Base-by-base conservation (phyloP, 1,140 invertebrate species). In the Procambarus virginalis region DNA sequence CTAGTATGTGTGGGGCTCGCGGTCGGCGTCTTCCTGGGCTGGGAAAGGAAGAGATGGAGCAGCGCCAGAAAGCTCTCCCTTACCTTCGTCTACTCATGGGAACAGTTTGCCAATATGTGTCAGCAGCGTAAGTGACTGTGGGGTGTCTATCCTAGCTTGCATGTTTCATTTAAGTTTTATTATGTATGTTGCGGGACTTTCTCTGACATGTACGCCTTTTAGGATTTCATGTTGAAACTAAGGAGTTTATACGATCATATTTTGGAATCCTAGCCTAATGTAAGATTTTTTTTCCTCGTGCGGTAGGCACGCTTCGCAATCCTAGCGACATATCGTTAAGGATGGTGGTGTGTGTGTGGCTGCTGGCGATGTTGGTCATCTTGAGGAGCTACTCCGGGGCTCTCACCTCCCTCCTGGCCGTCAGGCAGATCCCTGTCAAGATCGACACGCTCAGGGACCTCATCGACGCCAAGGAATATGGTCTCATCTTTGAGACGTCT, bases 361-460 rank as follows among this genome's bases (percentile, higher is more conserved):
- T 88, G 60, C 14, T 88, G 77, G 55, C 14, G 64, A 48, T 81
- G 2, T 20, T 88, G 77, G 78, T 88, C 10, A 88, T 88, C 49
- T 81, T 81, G 64, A 88, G 68, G 68, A 88, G 86, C 49, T 88
- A 81, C 86, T 81, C 77, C 3, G 46, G 78, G 2, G 86, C 86
- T 22, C 78, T 88, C 46, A 88, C 86, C 46, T 88, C 86, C 8
- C 86, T 88, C 64, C 86, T 88, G 14, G 86, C 86, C 48, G 86
- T 88, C 86, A 88, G 86, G 70, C 17, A 88, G 12, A 88, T 88
- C 51, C 86, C 86, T 17, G 49, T 88, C 64, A 88, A 80, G 51
- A 88, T 88, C 48, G 60, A 88, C 86, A 49, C 20, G 0, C 60
- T 88, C 49, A 70, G 49, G 45, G 68, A 88, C 60, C 70, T 88